phyloP scores from a whole-genome alignment of 2,797 vertebrate genomes.

The Enteromius argenteus region DNA sequence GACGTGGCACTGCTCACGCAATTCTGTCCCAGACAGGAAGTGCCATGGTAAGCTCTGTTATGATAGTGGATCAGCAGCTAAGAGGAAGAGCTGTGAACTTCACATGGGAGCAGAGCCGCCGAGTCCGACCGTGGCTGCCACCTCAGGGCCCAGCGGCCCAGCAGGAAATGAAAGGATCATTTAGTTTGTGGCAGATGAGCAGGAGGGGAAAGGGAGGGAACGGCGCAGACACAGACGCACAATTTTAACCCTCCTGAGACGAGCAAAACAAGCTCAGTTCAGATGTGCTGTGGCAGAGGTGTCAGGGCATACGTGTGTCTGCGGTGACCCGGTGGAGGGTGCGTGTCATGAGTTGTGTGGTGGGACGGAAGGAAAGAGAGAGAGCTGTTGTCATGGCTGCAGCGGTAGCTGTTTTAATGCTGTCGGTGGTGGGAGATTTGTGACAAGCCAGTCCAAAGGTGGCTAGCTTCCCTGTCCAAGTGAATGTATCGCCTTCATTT shows the following conservation, averaged over 20 bases:
- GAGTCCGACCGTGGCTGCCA: conserved; percentile 70
- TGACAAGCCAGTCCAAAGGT: conserved; percentile 35
- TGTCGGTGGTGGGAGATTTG: conserved; percentile 39
- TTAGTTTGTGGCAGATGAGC: conserved; percentile 81
- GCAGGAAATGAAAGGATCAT: conserved; percentile 97
- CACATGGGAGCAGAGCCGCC: conserved; percentile 77
- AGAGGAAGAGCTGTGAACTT: conserved; percentile 87
- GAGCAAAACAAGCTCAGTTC: conserved; percentile 34
- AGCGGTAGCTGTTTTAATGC: conserved; percentile 31
- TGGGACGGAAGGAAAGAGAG: conserved; percentile 13
- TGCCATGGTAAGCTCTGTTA: conserved; percentile 83
- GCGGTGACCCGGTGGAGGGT: conserved; percentile 18
- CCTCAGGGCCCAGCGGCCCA: conserved; percentile 83
- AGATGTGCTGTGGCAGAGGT: conserved; percentile 30
- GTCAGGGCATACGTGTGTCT: conserved; percentile 25
- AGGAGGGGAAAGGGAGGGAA: conserved; percentile 63
- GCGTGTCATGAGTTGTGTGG: conserved; percentile 3
- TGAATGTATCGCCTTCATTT: conserved; percentile 38
- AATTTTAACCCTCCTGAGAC: conserved; percentile 50
- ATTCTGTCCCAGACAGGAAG: conserved; percentile 83
- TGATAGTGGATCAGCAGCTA: conserved; percentile 86
- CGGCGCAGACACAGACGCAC: conserved; percentile 46
- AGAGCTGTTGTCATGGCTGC: conserved; percentile 23
- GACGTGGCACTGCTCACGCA: conserved; percentile 77
- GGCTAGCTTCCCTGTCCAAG: conserved; percentile 27